Evolutionary conservation across 1,140 invertebrate genomes (phyloP), one percentile per base, ranked within the genome.

Genomic region (Eupristina koningsbergeri): DNA sequence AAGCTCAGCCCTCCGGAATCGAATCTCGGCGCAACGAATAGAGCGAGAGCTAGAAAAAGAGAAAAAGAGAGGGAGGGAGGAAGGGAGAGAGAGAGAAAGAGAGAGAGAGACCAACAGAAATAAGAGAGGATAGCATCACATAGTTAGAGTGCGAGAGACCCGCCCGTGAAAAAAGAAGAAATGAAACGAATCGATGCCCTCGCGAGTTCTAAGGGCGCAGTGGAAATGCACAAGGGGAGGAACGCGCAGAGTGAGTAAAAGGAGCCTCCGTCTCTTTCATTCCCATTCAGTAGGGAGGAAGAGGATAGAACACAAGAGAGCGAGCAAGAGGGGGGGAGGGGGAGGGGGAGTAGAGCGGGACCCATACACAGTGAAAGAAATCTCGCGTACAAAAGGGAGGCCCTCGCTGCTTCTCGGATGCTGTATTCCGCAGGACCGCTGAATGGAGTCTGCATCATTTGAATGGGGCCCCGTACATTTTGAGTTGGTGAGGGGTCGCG

Each of bases 301-400:
- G 39, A 36, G 81, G 69, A 76, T 63, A 80, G 83, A 85, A 84
- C 80, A 50, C 31, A 64, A 31, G 22, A 39, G 81, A 86, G 85
- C 85, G 86, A 87, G 76, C 61, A 80, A 45, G 45, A 50, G 22
- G 11, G 26, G 3, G 26, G 11, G 17, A 71, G 36, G 5, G 36
- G n/a, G 73, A 63, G 31, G 50, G 61, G 36, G 67, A 53, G 80
- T 85, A 84, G 84, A 17, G 34, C 74, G 77, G 63, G 36, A 29
- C 6, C 41, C 39, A 71, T 73, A n/a, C 29, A 41, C 67, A 61
- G 34, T 89, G 87, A 91, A 91, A 89, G 90, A 90, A 91, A 89
- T 89, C 86, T 84, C 83, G 87, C 83, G 76, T 64, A 92, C 91
- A 92, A 92, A 91, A 89, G 89, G 31, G 31, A 15, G 87, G 82